Conservation (phyloP, 2,888 invertebrate genomes). For the Erpobdella octoculata region DNA sequence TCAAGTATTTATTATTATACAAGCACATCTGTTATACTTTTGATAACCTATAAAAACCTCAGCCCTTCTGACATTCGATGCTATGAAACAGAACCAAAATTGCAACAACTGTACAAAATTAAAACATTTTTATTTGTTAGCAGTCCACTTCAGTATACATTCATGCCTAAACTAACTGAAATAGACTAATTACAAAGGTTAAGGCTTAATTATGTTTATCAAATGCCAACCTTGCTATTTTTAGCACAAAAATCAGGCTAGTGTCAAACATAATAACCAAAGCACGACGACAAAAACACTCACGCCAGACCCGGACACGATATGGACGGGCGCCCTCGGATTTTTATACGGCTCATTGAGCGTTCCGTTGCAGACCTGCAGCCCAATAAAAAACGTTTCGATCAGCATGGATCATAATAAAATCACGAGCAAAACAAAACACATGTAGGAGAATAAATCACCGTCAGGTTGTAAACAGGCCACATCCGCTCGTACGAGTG, state of each 20-base stretch:
- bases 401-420: neutral
- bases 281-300: constrained; percentile 33
- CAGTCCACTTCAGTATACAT: neutral
- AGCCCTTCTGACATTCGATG: too few relatives aligned
- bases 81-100: too few relatives aligned
- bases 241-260: neutral
- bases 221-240: neutral
- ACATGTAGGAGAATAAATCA: constrained; percentile 32
- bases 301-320: constrained; percentile 75
- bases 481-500: constrained; percentile 92
- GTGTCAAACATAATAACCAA: neutral
- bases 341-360: constrained; percentile 64
- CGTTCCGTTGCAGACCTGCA: constrained; percentile 62
- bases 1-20: neutral
- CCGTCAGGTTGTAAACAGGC: constrained; percentile 77
- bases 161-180: neutral
- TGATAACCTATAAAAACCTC: too few relatives aligned
- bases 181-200: neutral
- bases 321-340: constrained; percentile 79
- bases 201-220: neutral
- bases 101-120: too few relatives aligned
- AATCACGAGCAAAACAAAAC: too few relatives aligned
- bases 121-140: neutral
- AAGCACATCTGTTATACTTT: too few relatives aligned
- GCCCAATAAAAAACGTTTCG: neutral